Percentiles rank a stretch among this genome's conserved stretches.
phyloP scores from a whole-genome alignment of 1,140 invertebrate genomes.

The Drosophila orena region DNA sequence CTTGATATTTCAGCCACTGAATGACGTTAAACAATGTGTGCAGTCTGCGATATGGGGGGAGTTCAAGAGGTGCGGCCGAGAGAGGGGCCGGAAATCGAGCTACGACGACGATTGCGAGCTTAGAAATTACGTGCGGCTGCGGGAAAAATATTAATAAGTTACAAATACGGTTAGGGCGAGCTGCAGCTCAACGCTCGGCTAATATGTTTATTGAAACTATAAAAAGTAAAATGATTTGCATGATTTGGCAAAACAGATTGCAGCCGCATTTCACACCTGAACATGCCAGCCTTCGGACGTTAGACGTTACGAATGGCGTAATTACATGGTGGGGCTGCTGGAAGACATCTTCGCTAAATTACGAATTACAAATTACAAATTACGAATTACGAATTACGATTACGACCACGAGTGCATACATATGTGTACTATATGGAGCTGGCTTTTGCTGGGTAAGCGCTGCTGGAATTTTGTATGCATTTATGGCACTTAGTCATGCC shows the following conservation, averaged over 20 bases:
- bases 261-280: constrained; percentile 66
- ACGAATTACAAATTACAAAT: constrained; percentile 51
- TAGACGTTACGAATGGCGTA: constrained; percentile 52
- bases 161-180: constrained; percentile 53
- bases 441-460: background rate
- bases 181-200: constrained; percentile 49
- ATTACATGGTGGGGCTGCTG: constrained; percentile 44
- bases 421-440: background rate
- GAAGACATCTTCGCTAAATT: constrained; percentile 67
- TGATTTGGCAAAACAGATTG: constrained; percentile 66
- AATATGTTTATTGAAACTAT: constrained; percentile 76
- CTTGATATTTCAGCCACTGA: constrained; percentile 80
- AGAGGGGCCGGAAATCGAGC: constrained; percentile 72
- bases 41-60: constrained; percentile 39
- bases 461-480: constrained; percentile 77
- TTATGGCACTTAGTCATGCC: constrained; percentile 81
- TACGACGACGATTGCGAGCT: constrained; percentile 62
- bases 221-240: constrained; percentile 74
- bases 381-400: constrained; percentile 54
- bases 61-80: constrained; percentile 12
- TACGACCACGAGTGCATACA: constrained; percentile 17
- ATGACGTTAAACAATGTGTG: constrained; percentile 83
- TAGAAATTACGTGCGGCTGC: constrained; percentile 73
- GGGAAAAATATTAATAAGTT: constrained; percentile 77
- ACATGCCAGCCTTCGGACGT: constrained; percentile 31